These are phyloP conservation scores for Threskiornis aethiopicus DNA, from an alignment of 2,797 vertebrate genomes.

Conservation along the genomic window DNA sequence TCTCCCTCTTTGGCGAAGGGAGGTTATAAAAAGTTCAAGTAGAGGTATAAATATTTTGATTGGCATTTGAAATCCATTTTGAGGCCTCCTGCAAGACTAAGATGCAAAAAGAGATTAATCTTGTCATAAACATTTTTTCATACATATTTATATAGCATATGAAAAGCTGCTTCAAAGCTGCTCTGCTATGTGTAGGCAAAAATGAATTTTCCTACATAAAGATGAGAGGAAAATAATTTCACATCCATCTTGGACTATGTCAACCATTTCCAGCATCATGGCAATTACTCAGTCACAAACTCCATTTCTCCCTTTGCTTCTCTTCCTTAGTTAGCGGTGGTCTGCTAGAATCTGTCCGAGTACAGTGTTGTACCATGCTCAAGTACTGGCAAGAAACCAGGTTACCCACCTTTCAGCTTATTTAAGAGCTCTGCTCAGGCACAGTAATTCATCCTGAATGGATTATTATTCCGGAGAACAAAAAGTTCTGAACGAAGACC, in stretches of 20 bases:
- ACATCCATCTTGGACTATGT: background rate
- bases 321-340: background rate
- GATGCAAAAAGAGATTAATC: constrained; percentile 15
- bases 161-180: constrained; percentile 12
- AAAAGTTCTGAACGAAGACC: background rate
- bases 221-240: background rate
- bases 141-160: background rate
- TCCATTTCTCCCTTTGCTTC: background rate
- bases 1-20: background rate
- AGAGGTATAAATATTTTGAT: background rate
- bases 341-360: background rate
- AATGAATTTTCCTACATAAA: background rate
- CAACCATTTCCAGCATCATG: background rate
- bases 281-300: background rate
- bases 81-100: background rate
- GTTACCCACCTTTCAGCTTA: background rate
- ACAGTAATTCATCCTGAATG: background rate
- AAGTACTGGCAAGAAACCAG: background rate
- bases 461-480: background rate
- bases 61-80: background rate
- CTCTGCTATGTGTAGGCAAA: background rate
- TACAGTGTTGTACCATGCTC: background rate
- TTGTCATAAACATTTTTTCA: constrained; percentile 15
- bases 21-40: background rate
- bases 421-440: background rate